Evolutionary conservation across 2,888 invertebrate genomes (phyloP).

Genomic region (Hydraecia micacea): DNA sequence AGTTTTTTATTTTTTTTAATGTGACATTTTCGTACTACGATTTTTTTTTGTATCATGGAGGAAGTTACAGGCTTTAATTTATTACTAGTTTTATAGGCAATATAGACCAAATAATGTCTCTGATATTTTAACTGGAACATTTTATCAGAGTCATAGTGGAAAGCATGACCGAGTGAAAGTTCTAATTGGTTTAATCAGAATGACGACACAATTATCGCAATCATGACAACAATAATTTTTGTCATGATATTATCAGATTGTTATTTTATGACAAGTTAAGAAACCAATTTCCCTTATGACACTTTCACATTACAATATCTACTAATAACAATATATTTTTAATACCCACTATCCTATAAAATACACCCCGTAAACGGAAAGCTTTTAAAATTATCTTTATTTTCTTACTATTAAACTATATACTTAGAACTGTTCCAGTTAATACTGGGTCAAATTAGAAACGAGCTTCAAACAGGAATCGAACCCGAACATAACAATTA

Average conservation of each 20-base stretch:
- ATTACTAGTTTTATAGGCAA: background rate
- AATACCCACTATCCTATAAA: background rate
- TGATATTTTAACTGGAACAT: background rate
- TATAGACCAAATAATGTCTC: background rate
- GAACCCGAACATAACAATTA: slow-evolving; percentile 82
- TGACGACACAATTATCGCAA: slow-evolving; percentile 3
- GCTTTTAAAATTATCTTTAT: slow-evolving; percentile 56
- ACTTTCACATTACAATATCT: slow-evolving; percentile 19
- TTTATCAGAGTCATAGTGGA: slow-evolving; percentile 1
- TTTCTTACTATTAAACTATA: slow-evolving; percentile 53
- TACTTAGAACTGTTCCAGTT: slow-evolving; percentile 64
- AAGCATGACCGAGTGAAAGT: slow-evolving; percentile 25
- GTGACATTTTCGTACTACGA: background rate
- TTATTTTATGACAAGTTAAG: slow-evolving; percentile 6
- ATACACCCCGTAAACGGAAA: slow-evolving; percentile 22
- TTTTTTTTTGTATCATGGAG: slow-evolving; percentile 9
- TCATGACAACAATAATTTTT: background rate
- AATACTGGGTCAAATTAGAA: slow-evolving; percentile 82
- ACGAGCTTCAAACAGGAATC: slow-evolving; percentile 77
- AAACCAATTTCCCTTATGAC: background rate
- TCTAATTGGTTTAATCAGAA: slow-evolving; percentile 13
- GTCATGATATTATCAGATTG: background rate
- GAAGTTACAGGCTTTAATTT: slow-evolving; percentile 16
- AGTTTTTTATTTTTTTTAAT: background rate
- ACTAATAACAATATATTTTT: slow-evolving; percentile 12